These are phyloP conservation scores for Sciurus vulgaris DNA, from an alignment of 2,797 vertebrate genomes.

Conservation along the genomic window DNA sequence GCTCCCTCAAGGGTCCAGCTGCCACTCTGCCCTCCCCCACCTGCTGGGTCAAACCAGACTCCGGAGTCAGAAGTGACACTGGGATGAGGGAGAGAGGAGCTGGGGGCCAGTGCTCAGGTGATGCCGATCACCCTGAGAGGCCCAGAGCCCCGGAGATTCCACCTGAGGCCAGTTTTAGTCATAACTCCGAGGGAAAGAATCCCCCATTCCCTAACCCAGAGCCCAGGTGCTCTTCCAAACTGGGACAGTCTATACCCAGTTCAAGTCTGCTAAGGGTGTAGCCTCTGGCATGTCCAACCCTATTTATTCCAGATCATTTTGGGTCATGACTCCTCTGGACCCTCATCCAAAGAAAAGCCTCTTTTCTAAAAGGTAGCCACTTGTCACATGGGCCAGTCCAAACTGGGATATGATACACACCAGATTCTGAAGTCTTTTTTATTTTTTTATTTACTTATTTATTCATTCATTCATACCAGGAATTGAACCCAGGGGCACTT, in stretches of 20 bases:
- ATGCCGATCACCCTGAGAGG: background rate
- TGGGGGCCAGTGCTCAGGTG: background rate
- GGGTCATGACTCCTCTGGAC: slow-evolving; percentile 48
- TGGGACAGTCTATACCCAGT: slow-evolving; percentile 36
- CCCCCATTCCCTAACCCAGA: background rate
- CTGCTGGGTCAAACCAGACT: slow-evolving; percentile 69
- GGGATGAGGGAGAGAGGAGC: slow-evolving; percentile 2
- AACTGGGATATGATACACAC: slow-evolving; percentile 4
- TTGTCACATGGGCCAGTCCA: background rate
- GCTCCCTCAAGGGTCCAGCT: slow-evolving; percentile 82
- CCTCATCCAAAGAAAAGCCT: slow-evolving; percentile 64
- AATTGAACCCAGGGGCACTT: too few relatives aligned
- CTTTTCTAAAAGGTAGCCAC: slow-evolving; percentile 56
- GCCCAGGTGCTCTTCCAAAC: slow-evolving; percentile 56
- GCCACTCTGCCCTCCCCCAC: slow-evolving; percentile 70
- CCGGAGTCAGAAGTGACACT: slow-evolving; percentile 71
- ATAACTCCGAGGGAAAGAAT: background rate
- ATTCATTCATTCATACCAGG: too few relatives aligned
- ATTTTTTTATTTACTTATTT: background rate
- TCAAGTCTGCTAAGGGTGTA: slow-evolving; percentile 36
- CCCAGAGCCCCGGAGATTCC: background rate
- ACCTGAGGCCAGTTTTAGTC: background rate
- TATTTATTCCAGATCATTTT: slow-evolving; percentile 62
- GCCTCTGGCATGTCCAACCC: slow-evolving; percentile 20
- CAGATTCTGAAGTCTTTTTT: background rate